phyloP scores from a whole-genome alignment of 2,797 vertebrate species.

The Lepus townsendii region DNA sequence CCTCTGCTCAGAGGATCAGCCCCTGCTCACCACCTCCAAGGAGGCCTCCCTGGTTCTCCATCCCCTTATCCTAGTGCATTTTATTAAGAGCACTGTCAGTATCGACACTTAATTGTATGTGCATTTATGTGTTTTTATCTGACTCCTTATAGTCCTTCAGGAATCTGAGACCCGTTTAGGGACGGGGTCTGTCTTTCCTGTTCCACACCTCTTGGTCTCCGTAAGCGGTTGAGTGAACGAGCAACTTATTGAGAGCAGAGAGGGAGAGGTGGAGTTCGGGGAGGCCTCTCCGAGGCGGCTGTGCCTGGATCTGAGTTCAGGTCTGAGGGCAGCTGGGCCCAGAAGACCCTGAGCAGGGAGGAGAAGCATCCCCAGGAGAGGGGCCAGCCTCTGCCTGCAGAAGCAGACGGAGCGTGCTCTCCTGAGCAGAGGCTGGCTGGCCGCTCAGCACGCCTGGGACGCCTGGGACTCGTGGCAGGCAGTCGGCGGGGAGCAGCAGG shows the following conservation, averaged over 20 bases:
- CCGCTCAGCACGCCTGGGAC: no score
- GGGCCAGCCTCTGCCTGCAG: not conserved
- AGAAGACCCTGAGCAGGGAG: not conserved
- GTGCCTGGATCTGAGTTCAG: not conserved
- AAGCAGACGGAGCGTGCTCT: not conserved
- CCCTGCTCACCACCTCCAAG: not conserved
- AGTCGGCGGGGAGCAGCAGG: not conserved
- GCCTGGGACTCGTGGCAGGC: not conserved
- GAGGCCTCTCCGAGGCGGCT: not conserved
- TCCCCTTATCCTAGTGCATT: not conserved
- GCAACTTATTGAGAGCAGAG: not conserved
- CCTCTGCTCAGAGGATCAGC: constrained; percentile 14
- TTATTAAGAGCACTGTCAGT: not conserved
- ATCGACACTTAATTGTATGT: not conserved
- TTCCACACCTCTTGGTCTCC: not conserved
- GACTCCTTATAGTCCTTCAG: not conserved
- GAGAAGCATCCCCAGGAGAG: not conserved
- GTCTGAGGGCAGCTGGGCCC: not conserved
- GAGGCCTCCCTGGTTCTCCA: not conserved
- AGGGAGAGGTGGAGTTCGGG: not conserved
- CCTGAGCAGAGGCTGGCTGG: not conserved
- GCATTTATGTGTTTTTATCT: not conserved
- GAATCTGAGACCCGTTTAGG: not conserved
- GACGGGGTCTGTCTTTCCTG: not conserved
- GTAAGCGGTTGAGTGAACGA: not conserved